These are phyloP conservation scores for Pseudomyrmex concolor DNA, from an alignment of 1,140 invertebrate species.

Conservation along the genomic window DNA sequence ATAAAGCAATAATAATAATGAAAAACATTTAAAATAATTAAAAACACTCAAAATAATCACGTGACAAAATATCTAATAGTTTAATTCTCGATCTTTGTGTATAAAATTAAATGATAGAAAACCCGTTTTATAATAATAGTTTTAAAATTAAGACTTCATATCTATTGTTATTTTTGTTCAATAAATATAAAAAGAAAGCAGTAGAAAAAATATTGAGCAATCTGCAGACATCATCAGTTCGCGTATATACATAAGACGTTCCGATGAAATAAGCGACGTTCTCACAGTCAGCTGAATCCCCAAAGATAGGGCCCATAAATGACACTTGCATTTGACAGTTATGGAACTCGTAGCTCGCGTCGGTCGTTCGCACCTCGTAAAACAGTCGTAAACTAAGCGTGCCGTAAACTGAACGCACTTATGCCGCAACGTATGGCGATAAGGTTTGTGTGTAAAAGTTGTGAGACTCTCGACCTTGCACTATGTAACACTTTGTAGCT, in stretches of 20 bases:
- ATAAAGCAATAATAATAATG: background rate
- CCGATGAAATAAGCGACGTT: slow-evolving; percentile 77
- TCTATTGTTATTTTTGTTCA: background rate
- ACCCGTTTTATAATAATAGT: too few species aligned
- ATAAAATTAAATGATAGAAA: too few species aligned
- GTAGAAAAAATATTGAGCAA: background rate
- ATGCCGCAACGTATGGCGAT: slow-evolving; percentile 4
- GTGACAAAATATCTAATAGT: too few species aligned
- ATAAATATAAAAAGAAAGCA: background rate
- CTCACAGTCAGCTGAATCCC: slow-evolving; percentile 72
- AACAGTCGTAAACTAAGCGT: slow-evolving; percentile 81
- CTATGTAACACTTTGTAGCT: slow-evolving; percentile 28
- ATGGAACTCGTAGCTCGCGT: slow-evolving; percentile 82
- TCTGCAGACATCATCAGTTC: slow-evolving; percentile 22
- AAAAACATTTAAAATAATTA: too few species aligned
- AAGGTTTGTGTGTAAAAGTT: slow-evolving; percentile 51
- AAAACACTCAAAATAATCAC: too few species aligned
- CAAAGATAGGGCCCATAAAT: slow-evolving; percentile 79
- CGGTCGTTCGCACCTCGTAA: slow-evolving; percentile 81
- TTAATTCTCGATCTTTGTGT: too few species aligned
- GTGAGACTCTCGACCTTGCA: slow-evolving; percentile 34
- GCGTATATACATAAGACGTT: slow-evolving; percentile 59
- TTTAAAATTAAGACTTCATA: too few species aligned
- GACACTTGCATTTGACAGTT: slow-evolving; percentile 82
- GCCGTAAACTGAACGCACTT: slow-evolving; percentile 75